phyloP scores from a whole-genome alignment of 1,140 invertebrate genomes.

The Nixonia krombeini region DNA sequence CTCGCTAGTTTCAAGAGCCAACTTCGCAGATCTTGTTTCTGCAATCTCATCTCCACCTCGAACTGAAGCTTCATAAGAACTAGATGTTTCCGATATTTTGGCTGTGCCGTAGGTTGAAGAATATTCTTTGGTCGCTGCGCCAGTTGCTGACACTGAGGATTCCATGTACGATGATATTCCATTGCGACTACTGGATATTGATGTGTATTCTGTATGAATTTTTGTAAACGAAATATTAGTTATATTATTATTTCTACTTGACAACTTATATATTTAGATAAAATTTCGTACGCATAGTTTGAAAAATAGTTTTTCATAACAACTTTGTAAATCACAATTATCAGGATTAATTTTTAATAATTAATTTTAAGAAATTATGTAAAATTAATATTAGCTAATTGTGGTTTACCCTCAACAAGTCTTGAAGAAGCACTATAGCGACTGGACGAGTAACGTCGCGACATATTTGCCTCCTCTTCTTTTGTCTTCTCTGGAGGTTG shows the following conservation, averaged over 20 bases:
- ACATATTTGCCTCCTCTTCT: conserved; percentile 73
- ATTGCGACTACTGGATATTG: conserved; percentile 69
- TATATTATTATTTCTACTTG: no score
- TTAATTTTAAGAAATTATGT: no score
- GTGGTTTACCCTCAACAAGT: conserved; percentile 73
- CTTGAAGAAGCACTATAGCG: conserved; percentile 74
- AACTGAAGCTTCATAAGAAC: conserved; percentile 59
- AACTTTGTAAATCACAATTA: no score
- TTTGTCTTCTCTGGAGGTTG: conserved; percentile 50
- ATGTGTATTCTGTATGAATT: conserved; percentile 74
- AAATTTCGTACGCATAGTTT: no score
- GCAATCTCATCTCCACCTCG: conserved; percentile 34
- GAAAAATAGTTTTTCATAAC: no score
- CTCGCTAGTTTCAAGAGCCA: conserved; percentile 61
- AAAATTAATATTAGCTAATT: background rate
- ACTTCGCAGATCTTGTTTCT: conserved; percentile 46
- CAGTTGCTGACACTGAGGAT: conserved; percentile 67
- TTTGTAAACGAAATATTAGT: background rate
- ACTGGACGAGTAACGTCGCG: conserved; percentile 73
- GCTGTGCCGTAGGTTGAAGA: conserved; percentile 62
- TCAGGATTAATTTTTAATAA: no score
- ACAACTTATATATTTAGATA: no score
- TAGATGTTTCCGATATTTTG: conserved; percentile 60
- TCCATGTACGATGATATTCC: conserved; percentile 69
- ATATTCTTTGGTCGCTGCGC: conserved; percentile 45